A percentile compares a stretch with the other conserved stretches of the same genome.
phyloP scores from a whole-genome alignment of 2,113 vertebrate genomes.

The Hippopotamus amphibius region DNA sequence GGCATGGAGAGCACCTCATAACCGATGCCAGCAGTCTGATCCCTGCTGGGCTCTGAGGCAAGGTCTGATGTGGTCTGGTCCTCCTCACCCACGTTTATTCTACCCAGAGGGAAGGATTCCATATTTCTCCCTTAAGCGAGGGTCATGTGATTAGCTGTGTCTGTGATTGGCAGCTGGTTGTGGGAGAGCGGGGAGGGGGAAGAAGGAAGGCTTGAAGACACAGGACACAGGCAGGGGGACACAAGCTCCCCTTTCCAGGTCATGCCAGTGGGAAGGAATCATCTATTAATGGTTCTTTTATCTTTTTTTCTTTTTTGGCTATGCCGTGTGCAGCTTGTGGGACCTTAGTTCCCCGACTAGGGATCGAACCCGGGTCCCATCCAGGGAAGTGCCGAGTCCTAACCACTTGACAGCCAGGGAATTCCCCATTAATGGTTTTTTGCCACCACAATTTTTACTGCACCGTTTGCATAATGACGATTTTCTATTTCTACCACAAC shows the following conservation, averaged over 20 bases:
- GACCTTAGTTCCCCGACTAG: neutral
- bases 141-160: accelerated
- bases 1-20: neutral
- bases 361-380: accelerated
- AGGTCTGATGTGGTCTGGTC: neutral
- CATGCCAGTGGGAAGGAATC: neutral
- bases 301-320: neutral
- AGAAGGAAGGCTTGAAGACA: neutral
- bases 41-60: neutral
- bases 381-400: neutral
- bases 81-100: accelerated
- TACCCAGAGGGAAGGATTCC: neutral
- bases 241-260: neutral
- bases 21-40: accelerated
- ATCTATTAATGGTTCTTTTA: too few relatives aligned
- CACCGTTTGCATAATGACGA: accelerated
- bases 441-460: too few relatives aligned
- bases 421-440: neutral
- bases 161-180: neutral
- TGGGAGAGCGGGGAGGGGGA: neutral
- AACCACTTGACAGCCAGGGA: neutral
- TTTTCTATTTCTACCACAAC: neutral
- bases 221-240: neutral
- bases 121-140: too few relatives aligned
- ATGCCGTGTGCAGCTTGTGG: neutral